Evolutionary conservation across 2,888 invertebrate genomes (phyloP), one percentile per base, ranked within the genome.

Genomic region (Torymus aiolomorphi): DNA sequence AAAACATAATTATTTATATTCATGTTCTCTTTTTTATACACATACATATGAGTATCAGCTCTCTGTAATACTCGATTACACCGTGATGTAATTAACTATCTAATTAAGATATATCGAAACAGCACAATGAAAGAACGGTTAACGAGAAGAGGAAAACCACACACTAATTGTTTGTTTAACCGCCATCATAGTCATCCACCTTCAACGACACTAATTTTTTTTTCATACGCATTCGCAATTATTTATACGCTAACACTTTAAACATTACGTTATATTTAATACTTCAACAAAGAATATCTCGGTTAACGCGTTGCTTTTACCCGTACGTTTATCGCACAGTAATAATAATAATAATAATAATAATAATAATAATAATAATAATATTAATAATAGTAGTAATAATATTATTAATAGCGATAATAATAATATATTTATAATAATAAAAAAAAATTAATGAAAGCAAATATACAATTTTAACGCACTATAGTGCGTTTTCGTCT

Each of bases 81-180:
- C 86, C 79, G 75, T 85, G 82, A 84, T 86, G 82, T 82, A 84
- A 84, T 85, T 78, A 85, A 85, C 84, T 85, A 86, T 73, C 87
- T 88, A 87, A 84, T 86, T 88, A 87, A 87, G 87, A 86, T 86
- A 83, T 85, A 83, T 84, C 82, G 84, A 85, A 88, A 88, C 87
- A 86, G 83, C 88, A 86, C 84, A 84, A 84, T 84, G 86, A 87
- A 84, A 88, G 86, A 87, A 88, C 85, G 85, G 85, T 83, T 67
- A 78, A 78, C 75, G 74, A 77, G 66, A 62, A 83, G 86, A 85
- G 81, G 82, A 82, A 82, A 79, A 85, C 82, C 83, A 84, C 80
- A 83, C 82, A 84, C 83, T 80, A 83, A 85, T 82, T 83, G 66
- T 73, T 83, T 82, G 75, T 76, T 67, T 69, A 80, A 70, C 78